Evolutionary conservation across 2,888 invertebrate species (phyloP), one percentile per base, ranked within the genome.

Genomic region (Macrosiphum euphorbiae): DNA sequence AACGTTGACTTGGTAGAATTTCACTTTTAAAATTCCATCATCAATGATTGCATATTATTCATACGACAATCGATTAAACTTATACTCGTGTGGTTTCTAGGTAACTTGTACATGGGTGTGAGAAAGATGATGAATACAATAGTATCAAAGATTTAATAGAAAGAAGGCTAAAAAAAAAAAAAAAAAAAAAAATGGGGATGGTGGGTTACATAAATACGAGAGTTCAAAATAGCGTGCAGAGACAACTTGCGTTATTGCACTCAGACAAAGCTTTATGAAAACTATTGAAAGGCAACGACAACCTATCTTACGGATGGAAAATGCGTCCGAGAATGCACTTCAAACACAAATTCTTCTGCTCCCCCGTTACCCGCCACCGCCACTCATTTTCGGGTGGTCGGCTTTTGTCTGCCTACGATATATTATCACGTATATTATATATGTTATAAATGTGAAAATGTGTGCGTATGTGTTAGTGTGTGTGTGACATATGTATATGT

Each of bases 351-450:
- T 85, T 87, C 47, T 87, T 87, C 87, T 28, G 50, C 87, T 47
- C 52, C 52, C n/a, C 50, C 20, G 85, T 13, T 26, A 78, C 78
- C 78, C 78, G 26, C 44, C 44, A 44, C 28, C 52, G 87, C 44
- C 28, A 86, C 44, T 86, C n/a, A 87, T 87, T 87, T 88, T 52
- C 52, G 87, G 87, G n/a, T 50, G n/a, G 87, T 50, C 87, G 52
- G 50, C 87, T 88, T 88, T 87, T 52, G 52, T 88, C 87, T 50
- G 20, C 52, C 47, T n/a, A 88, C 87, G 87, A n/a, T n/a, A 78
- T 78, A 78, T 78, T 78, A 78, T 78, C 35, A 78, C 35, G 8
- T 58, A 1, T 58, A 58, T 58, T 58, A 58, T 26, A 67, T 67
- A 61, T 61, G 28, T 61, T 61, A 61, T 67, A 67, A n/a, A 67